These are phyloP conservation scores for Dysidea cf. avara DNA, from an alignment of 37 sponge, comb jelly and placozoan species.

Conservation along the genomic window DNA sequence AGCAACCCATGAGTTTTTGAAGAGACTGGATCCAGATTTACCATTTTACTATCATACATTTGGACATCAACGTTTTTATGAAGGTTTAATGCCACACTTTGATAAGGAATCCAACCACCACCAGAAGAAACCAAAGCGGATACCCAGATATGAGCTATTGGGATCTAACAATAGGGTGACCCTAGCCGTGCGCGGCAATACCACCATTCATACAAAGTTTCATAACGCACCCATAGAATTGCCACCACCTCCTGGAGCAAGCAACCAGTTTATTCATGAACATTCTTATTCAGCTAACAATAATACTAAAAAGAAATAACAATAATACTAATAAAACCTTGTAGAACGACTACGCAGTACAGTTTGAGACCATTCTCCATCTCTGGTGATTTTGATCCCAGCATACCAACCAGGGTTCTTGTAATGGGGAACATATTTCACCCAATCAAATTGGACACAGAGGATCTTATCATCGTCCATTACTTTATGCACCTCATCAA, in stretches of 20 bases:
- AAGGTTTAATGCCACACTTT: constrained; percentile 4
- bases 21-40: constrained; percentile 9
- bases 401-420: too few species aligned
- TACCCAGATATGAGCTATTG: neutral
- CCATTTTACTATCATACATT: constrained; percentile 14
- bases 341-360: too few species aligned
- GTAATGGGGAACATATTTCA: too few species aligned
- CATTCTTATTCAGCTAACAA: too few species aligned
- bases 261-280: neutral
- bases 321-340: too few species aligned
- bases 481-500: too few species aligned
- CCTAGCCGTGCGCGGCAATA: neutral
- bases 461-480: too few species aligned
- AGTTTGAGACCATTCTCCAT: too few species aligned
- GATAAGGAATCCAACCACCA: neutral
- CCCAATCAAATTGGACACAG: too few species aligned
- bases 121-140: neutral
- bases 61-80: constrained; percentile 11
- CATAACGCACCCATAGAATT: constrained; percentile 20
- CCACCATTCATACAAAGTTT: neutral
- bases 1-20: neutral
- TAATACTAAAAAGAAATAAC: too few species aligned
- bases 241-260: constrained; percentile 12
- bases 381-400: too few species aligned
- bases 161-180: neutral